Percentiles rank a stretch among this genome's conserved stretches.
These are phyloP conservation scores for Phalacrocorax aristotelis DNA, from an alignment of 2,113 vertebrate genomes.

Conservation along the genomic window DNA sequence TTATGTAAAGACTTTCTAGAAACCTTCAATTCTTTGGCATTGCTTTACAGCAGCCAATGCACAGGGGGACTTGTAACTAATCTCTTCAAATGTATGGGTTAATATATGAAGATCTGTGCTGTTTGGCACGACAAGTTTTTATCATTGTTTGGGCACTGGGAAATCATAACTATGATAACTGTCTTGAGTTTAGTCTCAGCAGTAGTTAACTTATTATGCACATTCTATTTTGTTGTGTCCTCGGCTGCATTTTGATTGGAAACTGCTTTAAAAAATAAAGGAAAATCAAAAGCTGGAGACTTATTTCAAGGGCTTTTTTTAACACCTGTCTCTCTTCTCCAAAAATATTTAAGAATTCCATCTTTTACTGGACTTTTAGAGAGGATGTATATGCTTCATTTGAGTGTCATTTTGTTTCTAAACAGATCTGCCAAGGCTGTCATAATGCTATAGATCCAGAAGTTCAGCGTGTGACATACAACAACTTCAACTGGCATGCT, in stretches of 20 bases:
- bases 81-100: neutral
- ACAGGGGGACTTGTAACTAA: neutral
- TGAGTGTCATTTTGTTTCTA: neutral
- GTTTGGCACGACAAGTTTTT: neutral
- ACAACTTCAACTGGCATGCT: constrained; percentile 91
- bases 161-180: neutral
- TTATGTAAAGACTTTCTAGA: neutral
- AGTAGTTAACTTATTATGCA: neutral
- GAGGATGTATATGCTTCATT: neutral
- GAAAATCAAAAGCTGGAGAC: neutral
- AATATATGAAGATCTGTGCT: neutral
- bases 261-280: neutral
- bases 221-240: neutral
- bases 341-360: neutral
- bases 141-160: neutral
- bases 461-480: constrained; percentile 91
- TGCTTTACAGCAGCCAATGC: neutral
- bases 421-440: constrained; percentile 88
- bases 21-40: neutral
- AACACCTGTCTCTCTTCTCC: neutral
- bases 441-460: constrained; percentile 89
- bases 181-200: neutral
- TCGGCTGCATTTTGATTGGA: neutral
- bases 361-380: neutral
- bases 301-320: neutral